phyloP scores from a whole-genome alignment of 2,113 vertebrate genomes.

The Chloropsis hardwickii region DNA sequence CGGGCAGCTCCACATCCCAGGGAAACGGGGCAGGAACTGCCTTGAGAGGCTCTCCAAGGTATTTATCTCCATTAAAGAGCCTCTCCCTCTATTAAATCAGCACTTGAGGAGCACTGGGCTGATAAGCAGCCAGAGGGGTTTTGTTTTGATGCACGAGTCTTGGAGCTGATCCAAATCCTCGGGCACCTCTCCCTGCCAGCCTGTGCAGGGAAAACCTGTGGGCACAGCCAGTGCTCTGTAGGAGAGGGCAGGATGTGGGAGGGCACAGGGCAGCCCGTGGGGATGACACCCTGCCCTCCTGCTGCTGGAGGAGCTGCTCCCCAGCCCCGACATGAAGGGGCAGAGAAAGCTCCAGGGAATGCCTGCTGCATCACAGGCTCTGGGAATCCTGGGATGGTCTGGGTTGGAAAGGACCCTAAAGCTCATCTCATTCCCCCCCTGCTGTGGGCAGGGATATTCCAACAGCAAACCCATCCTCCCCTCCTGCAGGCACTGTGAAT shows the following conservation, averaged over 20 bases:
- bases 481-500: not conserved
- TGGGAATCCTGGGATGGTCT: not conserved
- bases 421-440: not conserved
- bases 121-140: not conserved
- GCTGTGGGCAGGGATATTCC: not conserved
- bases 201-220: not conserved
- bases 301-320: not conserved
- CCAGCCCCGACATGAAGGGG: fast-evolving
- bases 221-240: not conserved
- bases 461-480: not conserved
- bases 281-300: not conserved
- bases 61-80: constrained; percentile 2
- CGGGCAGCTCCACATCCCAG: not conserved
- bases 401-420: not conserved
- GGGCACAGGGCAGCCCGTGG: not conserved
- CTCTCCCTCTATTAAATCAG: not conserved
- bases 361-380: not conserved
- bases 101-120: not conserved
- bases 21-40: fast-evolving
- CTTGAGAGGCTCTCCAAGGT: not conserved
- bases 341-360: not conserved
- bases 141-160: not conserved
- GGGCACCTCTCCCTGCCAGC: not conserved
- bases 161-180: not conserved
- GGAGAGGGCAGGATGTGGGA: not conserved